A percentile compares a stretch with the other conserved stretches of the same genome.
These are phyloP conservation scores for Dendrolimus houi DNA, from an alignment of 2,888 invertebrate genomes.

Conservation along the genomic window DNA sequence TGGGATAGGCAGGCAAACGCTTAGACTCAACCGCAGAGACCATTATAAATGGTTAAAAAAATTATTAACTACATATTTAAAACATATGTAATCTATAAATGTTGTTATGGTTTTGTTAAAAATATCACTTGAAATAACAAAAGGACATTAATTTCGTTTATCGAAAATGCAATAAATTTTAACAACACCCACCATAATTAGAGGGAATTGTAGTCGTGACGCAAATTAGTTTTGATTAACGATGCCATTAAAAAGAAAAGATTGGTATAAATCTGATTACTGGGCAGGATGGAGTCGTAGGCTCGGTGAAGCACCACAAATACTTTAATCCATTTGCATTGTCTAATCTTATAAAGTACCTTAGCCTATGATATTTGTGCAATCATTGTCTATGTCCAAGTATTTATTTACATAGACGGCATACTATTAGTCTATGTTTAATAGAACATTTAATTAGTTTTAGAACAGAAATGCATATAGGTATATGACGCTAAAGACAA, in stretches of 20 bases:
- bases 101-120: too few relatives aligned
- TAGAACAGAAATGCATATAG: too few relatives aligned
- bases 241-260: constrained; percentile 19
- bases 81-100: too few relatives aligned
- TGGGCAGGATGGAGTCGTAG: constrained; percentile 37
- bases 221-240: too few relatives aligned
- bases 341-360: constrained; percentile 72
- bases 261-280: constrained; percentile 46
- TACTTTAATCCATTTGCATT: constrained; percentile 66
- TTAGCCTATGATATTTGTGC: constrained; percentile 38
- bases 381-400: constrained; percentile 7
- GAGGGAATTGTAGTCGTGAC: neutral
- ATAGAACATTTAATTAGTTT: too few relatives aligned
- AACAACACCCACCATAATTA: neutral
- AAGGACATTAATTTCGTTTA: constrained; percentile 5
- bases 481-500: too few relatives aligned
- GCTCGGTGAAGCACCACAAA: constrained; percentile 65
- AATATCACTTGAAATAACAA: constrained; percentile 15
- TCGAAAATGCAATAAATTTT: constrained; percentile 3
- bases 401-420: neutral
- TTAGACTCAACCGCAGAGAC: too few relatives aligned
- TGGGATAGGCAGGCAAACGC: too few relatives aligned
- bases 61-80: too few relatives aligned
- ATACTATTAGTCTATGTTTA: too few relatives aligned
- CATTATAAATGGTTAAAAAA: too few relatives aligned